Conservation (phyloP, 1,140 invertebrate genomes). For the Glomeris maerens region DNA sequence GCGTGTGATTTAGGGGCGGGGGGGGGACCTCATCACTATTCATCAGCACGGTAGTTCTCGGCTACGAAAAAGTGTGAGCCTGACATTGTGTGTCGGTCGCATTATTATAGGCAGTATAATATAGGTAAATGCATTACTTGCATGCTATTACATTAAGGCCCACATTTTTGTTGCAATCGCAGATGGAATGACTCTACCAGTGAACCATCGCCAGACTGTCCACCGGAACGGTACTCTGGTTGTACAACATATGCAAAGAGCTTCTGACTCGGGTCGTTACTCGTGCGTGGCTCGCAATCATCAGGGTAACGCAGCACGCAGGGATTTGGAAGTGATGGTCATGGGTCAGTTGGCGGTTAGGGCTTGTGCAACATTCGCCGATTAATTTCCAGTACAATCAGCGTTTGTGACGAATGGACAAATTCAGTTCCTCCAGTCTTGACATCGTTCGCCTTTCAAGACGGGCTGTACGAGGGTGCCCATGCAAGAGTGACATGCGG, state of each 20-base stretch:
- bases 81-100: no score
- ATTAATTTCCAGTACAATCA: neutral
- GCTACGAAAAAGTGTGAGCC: no score
- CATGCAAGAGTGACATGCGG: slow-evolving; percentile 21
- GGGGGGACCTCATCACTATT: no score
- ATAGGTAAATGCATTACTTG: no score
- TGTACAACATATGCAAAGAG: slow-evolving; percentile 52
- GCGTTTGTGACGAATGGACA: neutral
- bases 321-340: slow-evolving; percentile 80
- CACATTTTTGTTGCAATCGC: no score
- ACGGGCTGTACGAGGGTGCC: slow-evolving; percentile 46
- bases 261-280: slow-evolving; percentile 53
- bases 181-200: slow-evolving; percentile 63
- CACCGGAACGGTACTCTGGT: slow-evolving; percentile 57
- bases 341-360: slow-evolving; percentile 79
- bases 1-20: no score
- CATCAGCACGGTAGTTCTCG: no score
- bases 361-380: neutral
- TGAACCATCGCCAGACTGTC: slow-evolving; percentile 83
- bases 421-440: slow-evolving; percentile 18
- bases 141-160: no score
- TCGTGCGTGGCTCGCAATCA: slow-evolving; percentile 62
- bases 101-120: no score
- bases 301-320: slow-evolving; percentile 59
- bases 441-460: slow-evolving; percentile 30